phyloP scores from a whole-genome alignment of 2,888 invertebrate species.

The Cephus sareptanus region DNA sequence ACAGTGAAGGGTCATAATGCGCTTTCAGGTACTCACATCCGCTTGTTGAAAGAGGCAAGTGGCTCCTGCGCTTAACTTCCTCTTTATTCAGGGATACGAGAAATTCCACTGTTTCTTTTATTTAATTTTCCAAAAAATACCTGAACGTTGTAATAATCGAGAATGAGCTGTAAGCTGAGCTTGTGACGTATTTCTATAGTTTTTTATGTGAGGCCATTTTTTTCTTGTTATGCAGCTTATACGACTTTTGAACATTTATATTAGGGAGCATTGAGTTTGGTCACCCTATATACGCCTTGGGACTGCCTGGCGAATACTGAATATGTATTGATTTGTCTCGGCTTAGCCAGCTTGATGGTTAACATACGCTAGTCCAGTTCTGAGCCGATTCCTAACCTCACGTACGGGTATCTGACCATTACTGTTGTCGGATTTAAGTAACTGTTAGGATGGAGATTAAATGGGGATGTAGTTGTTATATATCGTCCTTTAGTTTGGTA shows the following conservation, averaged over 20 bases:
- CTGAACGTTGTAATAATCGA: neutral
- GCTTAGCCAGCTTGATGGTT: neutral
- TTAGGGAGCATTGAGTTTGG: neutral
- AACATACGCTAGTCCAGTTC: neutral
- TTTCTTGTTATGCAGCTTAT: neutral
- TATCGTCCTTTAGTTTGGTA: neutral
- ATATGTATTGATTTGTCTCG: conserved; percentile 38
- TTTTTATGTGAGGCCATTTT: neutral
- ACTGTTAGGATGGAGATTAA: neutral
- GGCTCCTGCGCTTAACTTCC: neutral
- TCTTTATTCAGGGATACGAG: neutral
- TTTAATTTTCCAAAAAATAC: neutral
- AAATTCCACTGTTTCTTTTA: neutral
- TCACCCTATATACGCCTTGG: neutral
- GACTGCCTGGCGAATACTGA: conserved; percentile 25
- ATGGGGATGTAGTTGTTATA: neutral
- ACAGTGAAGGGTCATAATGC: neutral
- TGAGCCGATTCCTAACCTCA: neutral
- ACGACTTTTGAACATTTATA: neutral
- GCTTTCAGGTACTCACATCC: neutral
- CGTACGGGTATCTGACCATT: neutral
- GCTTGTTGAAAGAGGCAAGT: neutral
- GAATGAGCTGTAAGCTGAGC: neutral
- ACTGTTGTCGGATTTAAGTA: neutral
- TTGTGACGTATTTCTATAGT: neutral